Conservation (phyloP, 2,888 invertebrate species). For the Thereva unica region DNA sequence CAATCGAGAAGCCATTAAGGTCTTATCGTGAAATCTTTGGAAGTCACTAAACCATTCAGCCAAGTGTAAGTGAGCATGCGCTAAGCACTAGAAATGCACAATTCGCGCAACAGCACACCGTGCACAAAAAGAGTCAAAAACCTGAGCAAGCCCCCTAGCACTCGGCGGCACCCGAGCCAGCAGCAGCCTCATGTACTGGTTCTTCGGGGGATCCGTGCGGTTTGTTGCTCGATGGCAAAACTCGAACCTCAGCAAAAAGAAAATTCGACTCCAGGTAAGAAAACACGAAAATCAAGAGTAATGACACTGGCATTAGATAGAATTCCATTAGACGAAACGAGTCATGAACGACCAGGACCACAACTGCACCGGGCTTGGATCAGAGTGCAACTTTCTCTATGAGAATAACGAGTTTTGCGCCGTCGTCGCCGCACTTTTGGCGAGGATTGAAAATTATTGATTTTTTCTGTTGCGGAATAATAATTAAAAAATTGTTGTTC, state of each 20-base stretch:
- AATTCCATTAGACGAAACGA: slow-evolving; percentile 18
- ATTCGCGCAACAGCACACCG: no score
- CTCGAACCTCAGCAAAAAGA: neutral
- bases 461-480: no score
- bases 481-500: no score
- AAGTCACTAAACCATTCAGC: no score
- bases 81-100: no score
- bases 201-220: neutral
- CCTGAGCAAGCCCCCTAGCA: neutral
- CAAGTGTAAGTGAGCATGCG: no score
- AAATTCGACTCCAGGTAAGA: neutral
- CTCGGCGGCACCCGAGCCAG: neutral
- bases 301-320: slow-evolving; percentile 40
- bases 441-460: no score
- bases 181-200: neutral
- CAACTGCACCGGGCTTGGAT: slow-evolving; percentile 2
- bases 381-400: slow-evolving; percentile 23
- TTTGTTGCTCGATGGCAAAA: neutral
- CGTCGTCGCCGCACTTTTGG: neutral
- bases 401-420: slow-evolving; percentile 8
- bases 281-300: slow-evolving; percentile 12
- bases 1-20: no score
- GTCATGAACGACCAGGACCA: slow-evolving; percentile 25
- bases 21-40: no score
- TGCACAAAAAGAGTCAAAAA: neutral